A percentile compares a stretch with the other conserved stretches of the same genome.
Evolutionary conservation across 1,140 invertebrate species (phyloP).

Genomic region (Neelides sp.): DNA sequence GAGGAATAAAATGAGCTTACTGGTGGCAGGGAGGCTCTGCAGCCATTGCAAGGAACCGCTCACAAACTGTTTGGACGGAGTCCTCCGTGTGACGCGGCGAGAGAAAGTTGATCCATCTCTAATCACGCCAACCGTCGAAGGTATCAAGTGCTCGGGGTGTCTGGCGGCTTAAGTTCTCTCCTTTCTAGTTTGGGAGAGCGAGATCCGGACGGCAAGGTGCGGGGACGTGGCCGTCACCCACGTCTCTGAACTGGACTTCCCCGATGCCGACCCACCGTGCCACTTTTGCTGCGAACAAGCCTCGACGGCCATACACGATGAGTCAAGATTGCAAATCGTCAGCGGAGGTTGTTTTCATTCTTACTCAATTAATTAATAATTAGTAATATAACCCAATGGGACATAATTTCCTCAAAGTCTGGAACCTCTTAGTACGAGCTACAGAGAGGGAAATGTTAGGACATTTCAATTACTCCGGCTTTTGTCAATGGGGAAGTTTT

Average conservation of each 20-base stretch:
- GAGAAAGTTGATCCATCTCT: constrained; percentile 15
- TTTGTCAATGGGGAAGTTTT: no score
- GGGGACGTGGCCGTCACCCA: constrained; percentile 34
- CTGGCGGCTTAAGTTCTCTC: neutral
- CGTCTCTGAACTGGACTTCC: constrained; percentile 34
- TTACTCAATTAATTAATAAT: no score
- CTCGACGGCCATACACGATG: constrained; percentile 34
- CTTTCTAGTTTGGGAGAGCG: constrained; percentile 32
- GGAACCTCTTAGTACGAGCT: no score
- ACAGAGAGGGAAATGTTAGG: no score
- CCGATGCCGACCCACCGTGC: constrained; percentile 35
- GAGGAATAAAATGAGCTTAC: no score
- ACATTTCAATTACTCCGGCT: no score
- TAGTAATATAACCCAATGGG: no score
- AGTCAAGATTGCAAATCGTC: constrained; percentile 34
- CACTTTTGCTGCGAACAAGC: constrained; percentile 36
- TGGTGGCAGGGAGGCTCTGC: constrained; percentile 20
- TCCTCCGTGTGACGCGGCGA: constrained; percentile 18
- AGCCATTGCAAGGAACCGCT: constrained; percentile 26
- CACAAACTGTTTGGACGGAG: constrained; percentile 24
- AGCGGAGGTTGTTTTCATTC: constrained; percentile 36
- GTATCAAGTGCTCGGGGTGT: constrained; percentile 10
- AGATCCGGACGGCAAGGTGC: constrained; percentile 31
- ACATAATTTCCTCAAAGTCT: no score
- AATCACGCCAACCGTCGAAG: constrained; percentile 27